Evolutionary conservation across 2,797 vertebrate species (phyloP).

Genomic region (Discoglossus pictus): DNA sequence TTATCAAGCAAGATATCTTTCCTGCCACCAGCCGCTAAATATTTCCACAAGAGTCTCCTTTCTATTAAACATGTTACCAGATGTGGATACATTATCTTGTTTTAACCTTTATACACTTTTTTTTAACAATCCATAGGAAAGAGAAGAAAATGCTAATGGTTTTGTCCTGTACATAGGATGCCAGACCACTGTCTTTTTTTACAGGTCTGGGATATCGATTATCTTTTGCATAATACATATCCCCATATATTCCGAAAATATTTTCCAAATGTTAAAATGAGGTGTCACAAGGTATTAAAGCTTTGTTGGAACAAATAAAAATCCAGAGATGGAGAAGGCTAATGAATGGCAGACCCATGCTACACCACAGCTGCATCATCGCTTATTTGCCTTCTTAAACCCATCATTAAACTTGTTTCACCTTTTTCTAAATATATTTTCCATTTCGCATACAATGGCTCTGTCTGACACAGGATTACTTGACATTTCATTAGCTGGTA

Average conservation of each 20-base stretch:
- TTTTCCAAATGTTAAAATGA: conserved; percentile 26
- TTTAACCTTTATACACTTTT: conserved; percentile 14
- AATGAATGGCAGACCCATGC: conserved; percentile 11
- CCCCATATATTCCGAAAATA: conserved; percentile 18
- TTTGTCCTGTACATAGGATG: background rate
- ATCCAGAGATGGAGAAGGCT: conserved; percentile 26
- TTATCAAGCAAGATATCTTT: conserved; percentile 11
- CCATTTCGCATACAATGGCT: conserved; percentile 14
- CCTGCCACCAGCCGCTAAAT: conserved; percentile 9
- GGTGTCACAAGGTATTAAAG: conserved; percentile 28
- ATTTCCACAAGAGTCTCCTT: conserved; percentile 21
- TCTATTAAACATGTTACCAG: conserved; percentile 20
- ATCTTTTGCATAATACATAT: conserved; percentile 7
- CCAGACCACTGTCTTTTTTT: conserved; percentile 31
- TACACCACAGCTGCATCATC: background rate
- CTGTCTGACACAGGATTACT: conserved; percentile 26
- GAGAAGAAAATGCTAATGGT: conserved; percentile 21
- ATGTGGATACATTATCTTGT: conserved; percentile 23
- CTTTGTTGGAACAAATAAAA: conserved; percentile 19
- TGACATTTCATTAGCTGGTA: conserved; percentile 11
- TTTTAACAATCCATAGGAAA: background rate
- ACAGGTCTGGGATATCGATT: conserved; percentile 23
- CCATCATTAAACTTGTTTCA: conserved; percentile 26
- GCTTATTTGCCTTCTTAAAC: conserved; percentile 23
- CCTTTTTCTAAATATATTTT: conserved; percentile 14